These are phyloP conservation scores for Cyanoliseus patagonus DNA, from an alignment of 2,113 vertebrate genomes.

Conservation along the genomic window DNA sequence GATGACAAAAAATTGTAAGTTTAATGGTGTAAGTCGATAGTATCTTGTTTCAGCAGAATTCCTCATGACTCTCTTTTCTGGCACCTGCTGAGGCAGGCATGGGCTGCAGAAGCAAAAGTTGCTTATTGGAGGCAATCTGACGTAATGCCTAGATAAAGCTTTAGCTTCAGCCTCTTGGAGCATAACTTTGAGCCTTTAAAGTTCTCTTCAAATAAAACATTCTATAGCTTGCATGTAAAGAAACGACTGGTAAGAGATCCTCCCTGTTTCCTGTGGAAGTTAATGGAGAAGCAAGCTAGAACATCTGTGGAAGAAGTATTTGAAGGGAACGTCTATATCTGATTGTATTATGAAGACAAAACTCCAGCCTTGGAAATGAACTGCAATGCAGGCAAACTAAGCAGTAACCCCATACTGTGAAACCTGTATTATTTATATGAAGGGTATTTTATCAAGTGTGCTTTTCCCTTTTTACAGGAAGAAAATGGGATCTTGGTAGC, in stretches of 20 bases:
- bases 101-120: neutral
- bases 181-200: neutral
- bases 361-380: neutral
- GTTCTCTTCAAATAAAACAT: neutral
- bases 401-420: neutral
- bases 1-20: neutral
- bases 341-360: neutral
- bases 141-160: neutral
- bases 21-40: neutral
- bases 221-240: neutral
- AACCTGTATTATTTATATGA: neutral
- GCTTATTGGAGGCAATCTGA: neutral
- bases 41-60: neutral
- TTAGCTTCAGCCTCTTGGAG: neutral
- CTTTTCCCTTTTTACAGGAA: neutral
- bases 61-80: neutral
- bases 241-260: neutral
- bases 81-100: neutral
- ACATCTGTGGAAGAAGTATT: neutral
- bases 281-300: neutral
- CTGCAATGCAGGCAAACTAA: neutral
- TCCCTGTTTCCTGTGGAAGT: neutral
- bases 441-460: neutral
- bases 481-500: neutral
- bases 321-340: neutral